phyloP scores from a whole-genome alignment of 2,113 vertebrate genomes.

The Craseonycteris thonglongyai region DNA sequence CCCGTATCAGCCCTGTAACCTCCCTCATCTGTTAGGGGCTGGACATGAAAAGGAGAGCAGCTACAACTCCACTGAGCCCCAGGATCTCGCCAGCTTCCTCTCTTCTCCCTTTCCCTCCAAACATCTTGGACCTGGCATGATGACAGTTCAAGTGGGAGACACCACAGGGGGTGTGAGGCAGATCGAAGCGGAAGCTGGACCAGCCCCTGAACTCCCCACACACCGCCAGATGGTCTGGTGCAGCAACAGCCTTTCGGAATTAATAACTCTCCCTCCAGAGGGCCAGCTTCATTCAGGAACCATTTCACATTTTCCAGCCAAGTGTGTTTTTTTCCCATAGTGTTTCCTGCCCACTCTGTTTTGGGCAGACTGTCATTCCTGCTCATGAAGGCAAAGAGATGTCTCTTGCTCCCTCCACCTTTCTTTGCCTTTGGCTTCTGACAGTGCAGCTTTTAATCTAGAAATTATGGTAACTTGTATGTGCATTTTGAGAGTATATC shows the following conservation, averaged over 20 bases:
- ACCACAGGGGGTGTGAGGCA: conserved; percentile 11
- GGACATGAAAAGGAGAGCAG: neutral
- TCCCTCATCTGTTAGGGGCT: neutral
- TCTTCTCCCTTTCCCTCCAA: neutral
- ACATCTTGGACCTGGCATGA: neutral
- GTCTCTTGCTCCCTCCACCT: conserved; percentile 55
- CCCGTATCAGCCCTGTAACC: neutral
- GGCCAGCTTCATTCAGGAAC: conserved; percentile 77
- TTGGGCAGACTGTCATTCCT: conserved; percentile 49
- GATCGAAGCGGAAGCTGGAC: conserved; percentile 71
- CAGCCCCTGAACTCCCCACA: conserved; percentile 75
- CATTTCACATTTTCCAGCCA: conserved; percentile 71
- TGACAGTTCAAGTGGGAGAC: conserved; percentile 70
- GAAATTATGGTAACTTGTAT: conserved; percentile 88
- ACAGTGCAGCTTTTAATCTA: conserved; percentile 88
- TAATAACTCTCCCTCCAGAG: conserved; percentile 82
- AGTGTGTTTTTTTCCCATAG: conserved; percentile 28
- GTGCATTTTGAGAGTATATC: conserved; percentile 89
- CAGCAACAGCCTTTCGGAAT: conserved; percentile 84
- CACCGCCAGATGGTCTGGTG: conserved; percentile 82
- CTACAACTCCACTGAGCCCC: neutral
- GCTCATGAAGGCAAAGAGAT: conserved; percentile 46
- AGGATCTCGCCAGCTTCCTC: neutral
- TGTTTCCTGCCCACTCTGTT: conserved; percentile 62
- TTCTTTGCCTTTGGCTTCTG: conserved; percentile 80